These are phyloP conservation scores for Musca domestica DNA, from an alignment of 1,140 invertebrate genomes.

Conservation along the genomic window DNA sequence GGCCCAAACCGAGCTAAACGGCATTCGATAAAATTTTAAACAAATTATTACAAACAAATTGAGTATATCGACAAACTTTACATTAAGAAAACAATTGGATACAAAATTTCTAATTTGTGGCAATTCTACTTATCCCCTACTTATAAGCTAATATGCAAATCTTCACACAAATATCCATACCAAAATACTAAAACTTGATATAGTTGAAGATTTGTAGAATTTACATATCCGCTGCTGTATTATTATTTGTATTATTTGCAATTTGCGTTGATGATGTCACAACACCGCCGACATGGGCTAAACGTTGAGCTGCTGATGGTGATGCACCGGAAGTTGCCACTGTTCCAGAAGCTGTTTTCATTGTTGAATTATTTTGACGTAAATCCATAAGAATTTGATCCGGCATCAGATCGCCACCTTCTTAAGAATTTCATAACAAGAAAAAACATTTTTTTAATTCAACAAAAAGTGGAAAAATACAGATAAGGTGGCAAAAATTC, in stretches of 20 bases:
- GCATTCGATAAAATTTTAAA: too few species aligned
- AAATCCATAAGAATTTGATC: slow-evolving; percentile 18
- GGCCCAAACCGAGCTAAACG: too few species aligned
- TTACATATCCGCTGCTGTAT: slow-evolving; percentile 8
- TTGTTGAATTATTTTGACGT: slow-evolving; percentile 7
- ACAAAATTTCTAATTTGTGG: too few species aligned
- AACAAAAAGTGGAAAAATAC: not conserved
- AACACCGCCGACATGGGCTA: not conserved
- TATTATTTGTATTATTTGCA: slow-evolving; percentile 4
- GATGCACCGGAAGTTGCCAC: not conserved
- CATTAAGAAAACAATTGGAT: too few species aligned
- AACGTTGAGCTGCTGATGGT: not conserved
- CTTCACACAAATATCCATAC: too few species aligned
- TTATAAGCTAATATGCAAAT: too few species aligned
- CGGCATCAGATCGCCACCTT: slow-evolving; percentile 1
- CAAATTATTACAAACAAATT: too few species aligned
- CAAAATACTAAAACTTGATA: too few species aligned
- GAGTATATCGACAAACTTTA: too few species aligned
- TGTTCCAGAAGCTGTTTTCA: not conserved
- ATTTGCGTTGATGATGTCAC: not conserved
- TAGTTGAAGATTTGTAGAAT: too few species aligned
- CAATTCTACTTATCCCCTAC: too few species aligned
- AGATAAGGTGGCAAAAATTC: not conserved
- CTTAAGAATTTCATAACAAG: not conserved
- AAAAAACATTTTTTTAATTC: not conserved